These are phyloP conservation scores for Anseranas semipalmata DNA, from an alignment of 2,113 vertebrate species.

Conservation along the genomic window DNA sequence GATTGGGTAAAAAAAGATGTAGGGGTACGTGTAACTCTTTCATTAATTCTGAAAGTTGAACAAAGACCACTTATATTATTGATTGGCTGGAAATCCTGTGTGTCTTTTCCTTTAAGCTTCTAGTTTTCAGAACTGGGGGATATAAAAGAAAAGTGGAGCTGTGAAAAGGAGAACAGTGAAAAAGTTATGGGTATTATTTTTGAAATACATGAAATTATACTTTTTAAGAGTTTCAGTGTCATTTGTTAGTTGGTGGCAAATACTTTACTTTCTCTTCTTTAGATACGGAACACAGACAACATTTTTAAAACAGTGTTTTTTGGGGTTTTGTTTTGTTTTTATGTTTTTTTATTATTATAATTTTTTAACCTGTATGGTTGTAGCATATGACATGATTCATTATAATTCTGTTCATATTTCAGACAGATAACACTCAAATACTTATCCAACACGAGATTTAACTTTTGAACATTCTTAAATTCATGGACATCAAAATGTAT, in stretches of 20 bases:
- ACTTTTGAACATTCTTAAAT: neutral
- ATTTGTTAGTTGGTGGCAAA: neutral
- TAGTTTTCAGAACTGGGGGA: neutral
- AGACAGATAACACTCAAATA: neutral
- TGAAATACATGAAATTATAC: neutral
- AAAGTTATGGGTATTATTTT: neutral
- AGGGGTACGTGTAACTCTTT: neutral
- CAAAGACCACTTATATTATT: neutral
- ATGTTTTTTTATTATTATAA: neutral
- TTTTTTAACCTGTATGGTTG: neutral
- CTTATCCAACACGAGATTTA: neutral
- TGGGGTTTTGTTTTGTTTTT: neutral
- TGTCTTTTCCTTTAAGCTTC: neutral
- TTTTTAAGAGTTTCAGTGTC: neutral
- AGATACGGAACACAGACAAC: neutral
- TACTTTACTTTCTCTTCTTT: neutral
- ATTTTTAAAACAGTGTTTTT: neutral
- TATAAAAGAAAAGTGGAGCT: neutral
- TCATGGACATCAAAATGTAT: neutral
- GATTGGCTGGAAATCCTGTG: neutral
- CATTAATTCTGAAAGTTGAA: neutral
- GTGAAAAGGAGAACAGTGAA: neutral
- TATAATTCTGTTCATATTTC: neutral
- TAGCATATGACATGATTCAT: neutral
- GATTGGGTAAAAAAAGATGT: neutral